Base-by-base conservation (phyloP, 2,888 invertebrate species). In the Drosophila bunnanda region DNA sequence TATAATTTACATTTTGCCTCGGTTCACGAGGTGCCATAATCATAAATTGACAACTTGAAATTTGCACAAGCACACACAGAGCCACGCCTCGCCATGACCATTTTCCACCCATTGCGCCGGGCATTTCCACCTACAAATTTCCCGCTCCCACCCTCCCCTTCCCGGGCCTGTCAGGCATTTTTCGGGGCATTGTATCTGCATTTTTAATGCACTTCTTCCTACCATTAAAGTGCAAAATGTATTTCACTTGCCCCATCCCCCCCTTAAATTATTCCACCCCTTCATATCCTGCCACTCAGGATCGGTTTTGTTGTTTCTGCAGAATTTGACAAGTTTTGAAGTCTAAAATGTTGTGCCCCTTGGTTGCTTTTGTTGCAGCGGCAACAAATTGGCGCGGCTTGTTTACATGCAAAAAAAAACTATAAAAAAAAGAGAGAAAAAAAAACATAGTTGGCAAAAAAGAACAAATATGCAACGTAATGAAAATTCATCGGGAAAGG, bases 21-120 rank as follows among this genome's bases (percentile, higher is more conserved):
- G 81, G 72, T 83, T 88, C 86, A 86, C 69, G 87, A 89, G 89
- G 89, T 89, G 89, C 89, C 86, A 86, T 89, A 86, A 86, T 86
- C 86, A 86, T 86, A 86, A 86, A 86, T 86, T 89, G 86, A 86
- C 86, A 89, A 88, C 81, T 81, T 75, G 87, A 86, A 88, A 83
- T 88, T 86, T 86, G 87, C 89, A 86, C 87, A 71, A 56, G 60
- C 70, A 60, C 54, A 55, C 38, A 55, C 32, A 67, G 46, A 22
- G 54, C 39, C 10, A 15, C 53, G 50, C 61, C 61, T 44, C 38
- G 8, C 10, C 36, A 55, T 38, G 46, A 39, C 39, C 44, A 44
- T 46, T 53, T 66, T 22, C 20, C 28, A 48, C 32, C 25, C 36
- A 64, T 46, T 62, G 59, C n/a, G 5, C 15, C 25, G 30, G 28